Evolutionary conservation across 2,797 vertebrate species (phyloP).

Genomic region (Phalanger gymnotis): DNA sequence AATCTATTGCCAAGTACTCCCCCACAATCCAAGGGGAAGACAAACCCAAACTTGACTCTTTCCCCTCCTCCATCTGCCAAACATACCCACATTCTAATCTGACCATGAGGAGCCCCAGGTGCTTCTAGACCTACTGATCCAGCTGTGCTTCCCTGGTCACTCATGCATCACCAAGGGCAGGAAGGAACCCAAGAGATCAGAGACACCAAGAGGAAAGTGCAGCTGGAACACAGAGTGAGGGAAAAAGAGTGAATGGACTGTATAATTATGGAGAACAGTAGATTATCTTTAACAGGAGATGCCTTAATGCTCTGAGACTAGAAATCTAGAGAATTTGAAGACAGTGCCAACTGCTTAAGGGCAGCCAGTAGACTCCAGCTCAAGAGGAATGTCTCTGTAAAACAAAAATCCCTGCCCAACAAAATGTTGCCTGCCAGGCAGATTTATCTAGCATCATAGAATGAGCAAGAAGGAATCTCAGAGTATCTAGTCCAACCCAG

Average conservation of each 20-base stretch:
- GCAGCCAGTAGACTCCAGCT: background rate
- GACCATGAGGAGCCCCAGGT: background rate
- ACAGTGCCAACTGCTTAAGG: background rate
- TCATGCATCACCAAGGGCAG: background rate
- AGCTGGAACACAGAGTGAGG: background rate
- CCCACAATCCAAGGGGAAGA: background rate
- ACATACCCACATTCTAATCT: background rate
- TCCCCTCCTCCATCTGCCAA: background rate
- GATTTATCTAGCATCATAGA: background rate
- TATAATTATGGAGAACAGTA: background rate
- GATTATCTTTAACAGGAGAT: background rate
- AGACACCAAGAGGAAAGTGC: background rate
- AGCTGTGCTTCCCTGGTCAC: background rate
- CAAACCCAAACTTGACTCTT: background rate
- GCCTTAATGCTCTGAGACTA: background rate
- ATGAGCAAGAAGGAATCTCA: background rate
- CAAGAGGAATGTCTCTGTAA: background rate
- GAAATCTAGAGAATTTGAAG: background rate
- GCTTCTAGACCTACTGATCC: background rate
- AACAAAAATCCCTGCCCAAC: background rate
- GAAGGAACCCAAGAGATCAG: background rate
- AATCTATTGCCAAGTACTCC: background rate
- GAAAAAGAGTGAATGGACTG: background rate
- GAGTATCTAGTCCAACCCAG: background rate
- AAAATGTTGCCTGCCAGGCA: background rate